Base-by-base conservation (phyloP, 2,888 invertebrate species). In the Amphipyra tragopoginis region DNA sequence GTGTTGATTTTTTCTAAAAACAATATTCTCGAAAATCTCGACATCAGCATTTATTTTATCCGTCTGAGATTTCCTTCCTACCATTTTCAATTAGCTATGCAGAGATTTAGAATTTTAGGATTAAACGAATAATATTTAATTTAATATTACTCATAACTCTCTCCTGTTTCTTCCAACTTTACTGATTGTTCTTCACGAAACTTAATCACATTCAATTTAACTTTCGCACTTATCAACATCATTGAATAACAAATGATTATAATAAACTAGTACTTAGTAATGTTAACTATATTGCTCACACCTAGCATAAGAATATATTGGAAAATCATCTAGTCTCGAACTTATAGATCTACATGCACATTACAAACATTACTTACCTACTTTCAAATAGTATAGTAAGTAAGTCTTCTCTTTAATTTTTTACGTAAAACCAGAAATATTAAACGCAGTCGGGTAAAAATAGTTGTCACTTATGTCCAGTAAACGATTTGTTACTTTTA, bases 261-360 rank as follows among this genome's bases (percentile, higher is more conserved):
- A 33, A 63, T 67, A 51, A 66, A 66, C 52, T 77, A 68, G 70
- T 69, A 54, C 34, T 51, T 75, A 77, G 64, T 56, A 53, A 69
- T 50, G 50, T 65, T 67, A 75, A 72, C 62, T 77, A 40, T 75
- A 71, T 80, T 80, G 78, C 74, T 79, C 78, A 75, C 70, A 73
- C 53, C 21, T 66, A 72, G 62, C 21, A n/a, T 77, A 73, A 68
- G 65, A 38, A 64, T 74, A 13, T 77, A 73, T 66, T 69, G 60
- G 60, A 69, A 56, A 59, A 29, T 66, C 55, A 64, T 72, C 40
- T 69, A 63, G 62, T 65, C 40, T 60, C 48, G 15, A 38, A 61
- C 49, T 61, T 4, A 29, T 29, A 59, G 48, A 56, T 60, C 59
- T 49, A 56, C 63, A 49, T 55, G 66, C 71, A 71, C 79, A 44